phyloP scores from a whole-genome alignment of 2,113 vertebrate species.

The Phocoena phocoena region DNA sequence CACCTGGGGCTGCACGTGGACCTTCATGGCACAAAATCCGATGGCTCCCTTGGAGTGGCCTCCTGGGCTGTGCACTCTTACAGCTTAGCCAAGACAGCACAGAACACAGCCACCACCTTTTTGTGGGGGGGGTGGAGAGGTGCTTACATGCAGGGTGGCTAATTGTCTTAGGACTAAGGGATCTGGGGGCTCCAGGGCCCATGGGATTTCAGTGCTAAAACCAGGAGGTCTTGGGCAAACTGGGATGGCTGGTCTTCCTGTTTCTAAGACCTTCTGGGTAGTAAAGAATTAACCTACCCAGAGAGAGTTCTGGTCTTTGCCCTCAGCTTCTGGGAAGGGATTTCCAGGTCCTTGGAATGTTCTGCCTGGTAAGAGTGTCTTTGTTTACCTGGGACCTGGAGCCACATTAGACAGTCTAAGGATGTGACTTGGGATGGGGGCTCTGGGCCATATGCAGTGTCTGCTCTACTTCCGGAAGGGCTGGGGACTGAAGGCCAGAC shows the following conservation, averaged over 20 bases:
- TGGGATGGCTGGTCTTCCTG: too few relatives aligned
- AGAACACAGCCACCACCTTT: neutral
- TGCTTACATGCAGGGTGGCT: neutral
- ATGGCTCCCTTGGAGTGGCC: neutral
- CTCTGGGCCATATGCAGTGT: accelerated
- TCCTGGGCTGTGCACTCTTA: neutral
- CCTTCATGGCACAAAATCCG: accelerated
- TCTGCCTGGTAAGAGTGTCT: neutral
- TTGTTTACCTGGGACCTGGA: neutral
- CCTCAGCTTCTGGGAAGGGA: neutral
- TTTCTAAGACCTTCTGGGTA: neutral
- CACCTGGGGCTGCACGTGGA: neutral
- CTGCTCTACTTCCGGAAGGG: accelerated
- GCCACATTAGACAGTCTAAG: neutral
- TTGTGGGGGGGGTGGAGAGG: neutral
- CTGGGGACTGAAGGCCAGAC: neutral
- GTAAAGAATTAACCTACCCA: neutral
- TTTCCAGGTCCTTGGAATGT: neutral
- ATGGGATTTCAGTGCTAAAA: neutral
- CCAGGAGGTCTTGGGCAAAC: neutral
- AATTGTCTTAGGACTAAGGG: neutral
- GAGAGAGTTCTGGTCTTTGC: neutral
- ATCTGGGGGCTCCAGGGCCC: neutral
- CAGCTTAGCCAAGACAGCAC: neutral
- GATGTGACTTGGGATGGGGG: neutral